phyloP scores from a whole-genome alignment of 2,113 vertebrate genomes.

The Engraulis encrasicolus region DNA sequence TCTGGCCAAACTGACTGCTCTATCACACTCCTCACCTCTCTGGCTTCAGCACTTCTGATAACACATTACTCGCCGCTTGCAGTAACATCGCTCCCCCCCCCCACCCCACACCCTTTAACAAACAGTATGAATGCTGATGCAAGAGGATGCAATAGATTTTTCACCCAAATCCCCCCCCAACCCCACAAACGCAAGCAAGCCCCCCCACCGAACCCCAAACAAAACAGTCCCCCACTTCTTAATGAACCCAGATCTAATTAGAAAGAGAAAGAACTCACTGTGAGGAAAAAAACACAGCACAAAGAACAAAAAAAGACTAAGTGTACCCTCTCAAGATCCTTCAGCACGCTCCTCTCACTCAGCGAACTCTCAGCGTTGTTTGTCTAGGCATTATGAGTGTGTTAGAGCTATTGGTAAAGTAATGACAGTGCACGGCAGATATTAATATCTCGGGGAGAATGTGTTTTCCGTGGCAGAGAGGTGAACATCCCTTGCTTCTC shows the following conservation, averaged over 20 bases:
- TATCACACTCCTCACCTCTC: not conserved
- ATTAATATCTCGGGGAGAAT: constrained; percentile 49
- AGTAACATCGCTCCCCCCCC: not conserved
- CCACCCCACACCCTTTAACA: not conserved
- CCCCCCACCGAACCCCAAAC: no score
- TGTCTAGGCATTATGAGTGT: constrained; percentile 48
- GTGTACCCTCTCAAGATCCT: constrained; percentile 30
- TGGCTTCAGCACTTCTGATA: not conserved
- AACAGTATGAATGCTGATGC: constrained; percentile 57
- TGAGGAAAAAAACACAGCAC: no score
- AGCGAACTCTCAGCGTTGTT: constrained; percentile 15
- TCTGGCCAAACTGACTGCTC: not conserved
- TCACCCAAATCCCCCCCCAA: no score
- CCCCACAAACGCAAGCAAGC: no score
- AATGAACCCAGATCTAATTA: constrained; percentile 3
- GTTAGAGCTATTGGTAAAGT: constrained; percentile 46
- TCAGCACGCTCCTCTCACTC: constrained; percentile 22
- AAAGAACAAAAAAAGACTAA: not conserved
- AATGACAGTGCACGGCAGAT: constrained; percentile 43
- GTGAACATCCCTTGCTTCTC: constrained; percentile 44
- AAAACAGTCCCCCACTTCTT: constrained; percentile 52
- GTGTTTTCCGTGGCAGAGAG: constrained; percentile 50
- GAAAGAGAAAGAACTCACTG: not conserved
- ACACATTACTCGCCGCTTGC: not conserved
- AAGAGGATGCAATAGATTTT: constrained; percentile 67